phyloP scores from a whole-genome alignment of 2,797 vertebrate species.

The Gallinago nigripennis region DNA sequence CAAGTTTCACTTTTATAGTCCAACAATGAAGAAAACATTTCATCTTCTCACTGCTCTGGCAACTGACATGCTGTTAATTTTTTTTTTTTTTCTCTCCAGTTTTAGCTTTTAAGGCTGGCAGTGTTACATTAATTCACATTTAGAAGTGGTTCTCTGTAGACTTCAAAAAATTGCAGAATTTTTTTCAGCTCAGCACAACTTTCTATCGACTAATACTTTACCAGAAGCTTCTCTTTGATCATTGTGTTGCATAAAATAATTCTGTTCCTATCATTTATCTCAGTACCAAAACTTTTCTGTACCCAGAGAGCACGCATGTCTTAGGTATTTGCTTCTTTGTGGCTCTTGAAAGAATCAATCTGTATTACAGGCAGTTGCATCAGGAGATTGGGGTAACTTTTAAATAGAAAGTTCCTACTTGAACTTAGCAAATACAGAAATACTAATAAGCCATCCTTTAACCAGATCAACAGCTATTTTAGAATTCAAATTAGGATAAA shows the following conservation, averaged over 20 bases:
- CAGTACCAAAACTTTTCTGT: not conserved
- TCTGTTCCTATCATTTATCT: not conserved
- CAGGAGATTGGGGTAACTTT: not conserved
- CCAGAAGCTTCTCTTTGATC: not conserved
- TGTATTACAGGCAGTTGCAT: not conserved
- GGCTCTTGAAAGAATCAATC: not conserved
- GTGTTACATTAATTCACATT: not conserved
- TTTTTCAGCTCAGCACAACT: not conserved
- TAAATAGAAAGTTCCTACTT: not conserved
- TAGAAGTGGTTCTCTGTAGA: not conserved
- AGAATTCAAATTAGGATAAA: not conserved
- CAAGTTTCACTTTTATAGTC: not conserved
- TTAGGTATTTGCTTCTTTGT: not conserved
- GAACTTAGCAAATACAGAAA: not conserved
- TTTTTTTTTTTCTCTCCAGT: not conserved
- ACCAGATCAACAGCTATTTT: not conserved
- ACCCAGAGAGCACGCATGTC: not conserved
- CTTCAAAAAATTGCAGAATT: not conserved
- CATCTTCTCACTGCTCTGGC: not conserved
- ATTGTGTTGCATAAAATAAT: not conserved
- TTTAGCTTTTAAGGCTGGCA: not conserved
- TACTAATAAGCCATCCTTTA: not conserved
- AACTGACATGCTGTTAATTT: not conserved
- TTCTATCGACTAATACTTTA: not conserved
- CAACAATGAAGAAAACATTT: not conserved